Percentiles rank a stretch among this genome's conserved stretches.
Conservation (phyloP, 2,888 invertebrate genomes). For the Heliconius erato region DNA sequence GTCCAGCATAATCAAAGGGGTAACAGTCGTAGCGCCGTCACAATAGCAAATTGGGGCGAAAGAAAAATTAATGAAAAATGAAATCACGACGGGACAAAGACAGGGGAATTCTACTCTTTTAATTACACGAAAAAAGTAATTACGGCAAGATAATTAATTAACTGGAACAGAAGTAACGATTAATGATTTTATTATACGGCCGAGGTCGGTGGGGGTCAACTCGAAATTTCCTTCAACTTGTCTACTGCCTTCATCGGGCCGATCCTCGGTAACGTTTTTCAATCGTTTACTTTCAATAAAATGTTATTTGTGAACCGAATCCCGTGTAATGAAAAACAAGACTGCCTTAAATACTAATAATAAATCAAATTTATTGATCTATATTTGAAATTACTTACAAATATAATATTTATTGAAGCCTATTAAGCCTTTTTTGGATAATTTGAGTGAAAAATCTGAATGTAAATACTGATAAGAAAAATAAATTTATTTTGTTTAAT, state of each 20-base stretch:
- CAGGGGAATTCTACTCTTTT: conserved; percentile 86
- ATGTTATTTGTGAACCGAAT: conserved; percentile 62
- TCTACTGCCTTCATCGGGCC: conserved; percentile 47
- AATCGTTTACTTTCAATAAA: conserved; percentile 75
- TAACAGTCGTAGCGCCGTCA: conserved; percentile 81
- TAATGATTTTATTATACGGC: conserved; percentile 86
- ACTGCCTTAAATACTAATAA: conserved; percentile 8
- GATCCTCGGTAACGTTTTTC: conserved; percentile 61
- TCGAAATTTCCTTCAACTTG: conserved; percentile 77
- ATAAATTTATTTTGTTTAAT: neutral
- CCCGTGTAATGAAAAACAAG: conserved; percentile 55
- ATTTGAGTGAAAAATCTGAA: neutral
- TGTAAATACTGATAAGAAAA: neutral
- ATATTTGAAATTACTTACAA: neutral
- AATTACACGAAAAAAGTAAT: conserved; percentile 87
- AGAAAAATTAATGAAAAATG: conserved; percentile 86
- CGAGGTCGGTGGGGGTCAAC: conserved; percentile 79
- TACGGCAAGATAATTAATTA: conserved; percentile 86
- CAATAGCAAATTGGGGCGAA: conserved; percentile 87
- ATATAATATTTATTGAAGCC: neutral
- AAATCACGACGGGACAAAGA: conserved; percentile 85
- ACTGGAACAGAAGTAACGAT: conserved; percentile 86
- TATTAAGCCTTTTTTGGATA: neutral
- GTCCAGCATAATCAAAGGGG: conserved; percentile 84
- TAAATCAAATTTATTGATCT: conserved; percentile 7